Conservation (phyloP, 2,113 vertebrate genomes). For the Campylorhamphus procurvoides region DNA sequence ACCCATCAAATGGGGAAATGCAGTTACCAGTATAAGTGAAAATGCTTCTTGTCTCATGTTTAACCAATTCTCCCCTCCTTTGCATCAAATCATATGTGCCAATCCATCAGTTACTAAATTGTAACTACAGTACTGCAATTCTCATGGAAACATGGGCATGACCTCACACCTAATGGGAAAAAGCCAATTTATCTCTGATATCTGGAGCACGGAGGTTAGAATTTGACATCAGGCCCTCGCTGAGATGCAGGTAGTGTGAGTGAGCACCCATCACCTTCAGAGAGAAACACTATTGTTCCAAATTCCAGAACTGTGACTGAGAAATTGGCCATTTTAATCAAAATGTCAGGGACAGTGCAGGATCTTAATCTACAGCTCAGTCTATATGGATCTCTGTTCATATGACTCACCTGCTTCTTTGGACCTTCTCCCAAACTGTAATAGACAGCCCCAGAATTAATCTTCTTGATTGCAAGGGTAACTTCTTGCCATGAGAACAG, state of each 20-base stretch:
- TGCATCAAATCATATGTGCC: background rate
- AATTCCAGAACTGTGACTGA: background rate
- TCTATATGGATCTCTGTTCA: background rate
- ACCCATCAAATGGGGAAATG: background rate
- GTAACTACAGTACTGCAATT: background rate
- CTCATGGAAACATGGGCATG: background rate
- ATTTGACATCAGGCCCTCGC: background rate
- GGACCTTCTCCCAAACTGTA: background rate
- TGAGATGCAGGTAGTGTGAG: background rate
- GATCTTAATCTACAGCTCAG: background rate
- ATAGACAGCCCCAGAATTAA: slow-evolving; percentile 24
- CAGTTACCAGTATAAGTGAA: background rate
- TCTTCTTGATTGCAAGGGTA: slow-evolving; percentile 17
- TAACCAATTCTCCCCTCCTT: background rate
- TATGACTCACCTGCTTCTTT: background rate
- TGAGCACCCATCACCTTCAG: background rate
- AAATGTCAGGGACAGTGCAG: background rate
- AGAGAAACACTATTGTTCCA: background rate
- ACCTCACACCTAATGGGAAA: background rate
- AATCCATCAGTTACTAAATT: background rate
- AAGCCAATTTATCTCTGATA: background rate
- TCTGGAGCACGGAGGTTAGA: background rate
- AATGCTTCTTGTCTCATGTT: background rate
- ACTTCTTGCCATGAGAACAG: background rate
- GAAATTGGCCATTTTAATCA: background rate